Conservation (phyloP, 2,797 vertebrate species). For the Tamandua tetradactyla region DNA sequence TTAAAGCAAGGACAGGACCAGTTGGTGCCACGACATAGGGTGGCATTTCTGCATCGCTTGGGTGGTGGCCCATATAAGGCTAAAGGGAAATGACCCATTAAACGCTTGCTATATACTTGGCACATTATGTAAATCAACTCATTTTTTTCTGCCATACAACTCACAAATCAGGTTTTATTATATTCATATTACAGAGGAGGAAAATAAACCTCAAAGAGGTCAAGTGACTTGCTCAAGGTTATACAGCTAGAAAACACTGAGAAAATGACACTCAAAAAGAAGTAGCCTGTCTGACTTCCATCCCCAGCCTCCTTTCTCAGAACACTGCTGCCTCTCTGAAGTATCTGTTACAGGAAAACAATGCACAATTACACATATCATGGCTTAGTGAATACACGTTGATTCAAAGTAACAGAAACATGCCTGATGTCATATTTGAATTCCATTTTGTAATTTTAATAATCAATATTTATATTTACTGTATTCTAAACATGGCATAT, state of each 20-base stretch:
- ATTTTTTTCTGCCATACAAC: not conserved
- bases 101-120: not conserved
- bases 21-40: not conserved
- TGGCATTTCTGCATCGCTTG: not conserved
- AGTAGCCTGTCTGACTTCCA: not conserved
- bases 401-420: constrained; percentile 42
- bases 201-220: not conserved
- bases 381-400: constrained; percentile 31
- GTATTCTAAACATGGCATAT: not conserved
- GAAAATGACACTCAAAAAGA: not conserved
- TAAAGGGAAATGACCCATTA: not conserved
- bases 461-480: constrained; percentile 37
- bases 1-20: not conserved
- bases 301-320: not conserved
- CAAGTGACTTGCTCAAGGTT: not conserved
- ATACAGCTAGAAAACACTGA: not conserved
- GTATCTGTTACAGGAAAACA: no score
- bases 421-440: not conserved
- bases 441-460: constrained; percentile 37
- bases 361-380: not conserved
- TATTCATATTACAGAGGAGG: not conserved
- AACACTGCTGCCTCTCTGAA: not conserved
- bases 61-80: not conserved
- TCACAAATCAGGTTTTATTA: not conserved
- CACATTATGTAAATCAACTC: not conserved